Evolutionary conservation across 2,888 invertebrate species (phyloP), one percentile per base, ranked within the genome.

Genomic region (Nezara viridula): DNA sequence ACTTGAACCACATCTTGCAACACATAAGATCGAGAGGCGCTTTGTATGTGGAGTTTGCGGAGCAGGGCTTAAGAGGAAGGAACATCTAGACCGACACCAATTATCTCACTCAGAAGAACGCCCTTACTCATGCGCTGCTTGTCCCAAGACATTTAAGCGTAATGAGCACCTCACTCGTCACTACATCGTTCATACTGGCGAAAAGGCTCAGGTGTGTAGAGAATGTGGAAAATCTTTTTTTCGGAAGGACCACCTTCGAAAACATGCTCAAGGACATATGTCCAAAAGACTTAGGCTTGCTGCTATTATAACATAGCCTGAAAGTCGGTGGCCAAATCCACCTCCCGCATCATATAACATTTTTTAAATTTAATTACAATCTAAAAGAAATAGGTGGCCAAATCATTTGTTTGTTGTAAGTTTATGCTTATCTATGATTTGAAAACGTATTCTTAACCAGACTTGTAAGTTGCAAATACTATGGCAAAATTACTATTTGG

Each of bases 101-200:
- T 92, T 93, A 16, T 93, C 93, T 32, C 94, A 94, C 90, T 93
- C 93, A 14, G 93, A 93, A 85, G 93, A 93, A 90, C 92, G 94
- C 86, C 94, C 94, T 1, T 92, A 91, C 85, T 91, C 91, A 1
- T 91, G 91, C 87, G 91, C 90, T 12, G 92, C 91, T 47, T 91
- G 92, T 50, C 91, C 92, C 6, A 92, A 92, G 90, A 92, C 92
- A 60, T 92, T 92, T 91, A 94, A 94, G 90, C 92, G 94, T 60
- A 94, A 94, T 90, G 94, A 94, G 90, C 94, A 94, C 91, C 92
- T 94, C n/a, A 93, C 94, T 0, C 93, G 94, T 86, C 94, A 94
- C 91, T 93, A 93, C 89, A 93, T 93, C 9, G 94, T 94, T 89
- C 94, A 94, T 90, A 93, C 94, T 0, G 94, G 94, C 5, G 93